Base-by-base conservation (phyloP, 2,113 vertebrate genomes). In the Channa argus region DNA sequence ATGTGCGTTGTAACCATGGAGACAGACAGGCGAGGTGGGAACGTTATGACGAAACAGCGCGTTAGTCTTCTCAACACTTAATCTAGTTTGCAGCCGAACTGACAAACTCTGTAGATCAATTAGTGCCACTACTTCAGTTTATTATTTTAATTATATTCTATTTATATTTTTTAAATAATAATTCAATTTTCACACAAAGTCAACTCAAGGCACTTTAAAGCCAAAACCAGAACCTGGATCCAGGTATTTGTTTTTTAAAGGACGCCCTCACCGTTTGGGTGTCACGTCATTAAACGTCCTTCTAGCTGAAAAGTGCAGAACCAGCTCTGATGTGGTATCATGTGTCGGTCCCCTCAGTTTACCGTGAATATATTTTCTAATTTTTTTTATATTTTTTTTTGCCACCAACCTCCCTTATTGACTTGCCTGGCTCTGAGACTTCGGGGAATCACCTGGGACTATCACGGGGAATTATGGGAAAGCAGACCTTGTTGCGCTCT, bases 1-100 rank as follows among this genome's bases (percentile, higher is more conserved):
- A 7, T 50, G 61, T 49, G 55, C 74, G 71, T 11, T 54, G 86
- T 87, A 53, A 58, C 88, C 84, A 71, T 5, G 78, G 83, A 77
- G 52, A 79, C 66, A 1, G 55, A n/a, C 10, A 6, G 47, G 24
- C 10, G 5, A 36, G 15, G 33, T 5, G 2, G 39, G 6, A 4
- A 7, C 24, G 1, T 24, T 24, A 24, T 24, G 24, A 24, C 24
- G 24, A 24, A 24, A 24, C 24, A 24, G 24, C 24, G 24, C 24
- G 24, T 24, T 24, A 24, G 24, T 24, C 24, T 24, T 24, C 24
- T 24, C 24, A 24, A 24, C 1, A 41, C 39, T 2, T 24, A 7
- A 7, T 10, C 1, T 10, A 24, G 56, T 8, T 56, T 37, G 11
- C 8, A 54, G 4, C 8, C 9, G 11, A 33, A 34, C 3, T 53